Conservation (phyloP, 1,140 invertebrate genomes). For the Drosophila pseudoobscura region DNA sequence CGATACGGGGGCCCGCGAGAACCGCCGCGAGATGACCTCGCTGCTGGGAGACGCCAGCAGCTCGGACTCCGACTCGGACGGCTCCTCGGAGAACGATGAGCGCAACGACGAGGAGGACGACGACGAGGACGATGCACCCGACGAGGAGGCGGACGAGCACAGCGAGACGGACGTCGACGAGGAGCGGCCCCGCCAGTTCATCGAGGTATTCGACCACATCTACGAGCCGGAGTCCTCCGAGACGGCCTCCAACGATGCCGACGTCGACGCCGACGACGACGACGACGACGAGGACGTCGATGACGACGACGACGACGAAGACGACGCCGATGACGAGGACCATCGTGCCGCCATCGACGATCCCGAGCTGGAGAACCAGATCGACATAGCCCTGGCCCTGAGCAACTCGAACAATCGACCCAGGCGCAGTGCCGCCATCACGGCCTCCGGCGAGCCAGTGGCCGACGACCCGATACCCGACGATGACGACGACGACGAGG, state of each 20-base stretch:
- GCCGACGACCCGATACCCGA: constrained; percentile 13
- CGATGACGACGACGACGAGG: constrained; percentile 29
- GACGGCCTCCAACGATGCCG: constrained; percentile 79
- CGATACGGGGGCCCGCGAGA: constrained; percentile 36
- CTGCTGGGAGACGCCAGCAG: constrained; percentile 68
- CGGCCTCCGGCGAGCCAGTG: constrained; percentile 22
- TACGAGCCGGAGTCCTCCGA: constrained; percentile 85
- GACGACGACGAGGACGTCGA: constrained; percentile 64
- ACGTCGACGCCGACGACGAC: constrained; percentile 74
- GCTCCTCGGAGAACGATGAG: constrained; percentile 84
- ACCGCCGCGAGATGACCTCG: constrained; percentile 50
- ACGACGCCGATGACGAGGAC: constrained; percentile 62
- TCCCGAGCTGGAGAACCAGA: constrained; percentile 40
- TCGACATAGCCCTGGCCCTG: constrained; percentile 54
- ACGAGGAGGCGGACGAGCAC: constrained; percentile 88
- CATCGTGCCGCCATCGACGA: constrained; percentile 28
- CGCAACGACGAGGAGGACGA: constrained; percentile 82
- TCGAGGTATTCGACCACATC: constrained; percentile 83
- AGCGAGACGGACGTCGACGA: constrained; percentile 85
- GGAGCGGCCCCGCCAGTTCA: constrained; percentile 76
- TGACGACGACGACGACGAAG: constrained; percentile 54
- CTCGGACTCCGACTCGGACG: constrained; percentile 78
- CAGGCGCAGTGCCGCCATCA: constrained; percentile 64
- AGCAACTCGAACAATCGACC: constrained; percentile 57
- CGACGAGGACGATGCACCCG: constrained; percentile 84